These are phyloP conservation scores for Meiosimyza platycephala DNA, from an alignment of 2,888 invertebrate species.

Conservation along the genomic window DNA sequence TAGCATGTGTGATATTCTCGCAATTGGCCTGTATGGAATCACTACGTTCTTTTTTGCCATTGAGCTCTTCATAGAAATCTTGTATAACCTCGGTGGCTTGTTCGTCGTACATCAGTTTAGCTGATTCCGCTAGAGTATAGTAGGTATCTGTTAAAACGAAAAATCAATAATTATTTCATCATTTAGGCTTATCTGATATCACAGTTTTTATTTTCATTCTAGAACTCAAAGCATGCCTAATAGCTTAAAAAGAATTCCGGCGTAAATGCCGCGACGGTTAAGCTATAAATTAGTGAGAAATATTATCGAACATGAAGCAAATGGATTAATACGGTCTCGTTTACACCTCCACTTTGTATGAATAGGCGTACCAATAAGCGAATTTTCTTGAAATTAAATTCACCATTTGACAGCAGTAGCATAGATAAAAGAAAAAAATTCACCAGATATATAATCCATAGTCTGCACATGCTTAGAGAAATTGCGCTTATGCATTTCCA, in stretches of 20 bases:
- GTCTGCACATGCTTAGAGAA: slow-evolving; percentile 53
- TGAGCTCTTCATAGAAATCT: slow-evolving; percentile 54
- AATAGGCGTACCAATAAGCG: too few species aligned
- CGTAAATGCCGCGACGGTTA: too few species aligned
- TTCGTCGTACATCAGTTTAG: slow-evolving; percentile 53
- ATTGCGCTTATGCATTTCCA: slow-evolving; percentile 54
- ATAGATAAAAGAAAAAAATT: neutral
- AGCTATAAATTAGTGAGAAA: too few species aligned
- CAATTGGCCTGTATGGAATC: slow-evolving; percentile 49
- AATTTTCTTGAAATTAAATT: neutral
- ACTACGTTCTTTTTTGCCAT: slow-evolving; percentile 45
- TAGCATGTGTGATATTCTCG: slow-evolving; percentile 58
- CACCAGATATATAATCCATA: slow-evolving; percentile 57
- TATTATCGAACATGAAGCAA: too few species aligned
- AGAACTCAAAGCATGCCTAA: too few species aligned
- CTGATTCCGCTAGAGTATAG: slow-evolving; percentile 47
- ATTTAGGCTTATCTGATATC: too few species aligned
- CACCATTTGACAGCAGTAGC: neutral
- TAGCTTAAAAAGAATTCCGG: too few species aligned
- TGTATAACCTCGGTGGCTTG: slow-evolving; percentile 54
- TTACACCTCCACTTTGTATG: too few species aligned
- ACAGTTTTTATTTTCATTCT: too few species aligned
- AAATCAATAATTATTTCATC: neutral
- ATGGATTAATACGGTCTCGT: too few species aligned
- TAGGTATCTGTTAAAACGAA: slow-evolving; percentile 45